Evolutionary conservation across 2,888 invertebrate species (phyloP).

Genomic region (Melanophora roralis): DNA sequence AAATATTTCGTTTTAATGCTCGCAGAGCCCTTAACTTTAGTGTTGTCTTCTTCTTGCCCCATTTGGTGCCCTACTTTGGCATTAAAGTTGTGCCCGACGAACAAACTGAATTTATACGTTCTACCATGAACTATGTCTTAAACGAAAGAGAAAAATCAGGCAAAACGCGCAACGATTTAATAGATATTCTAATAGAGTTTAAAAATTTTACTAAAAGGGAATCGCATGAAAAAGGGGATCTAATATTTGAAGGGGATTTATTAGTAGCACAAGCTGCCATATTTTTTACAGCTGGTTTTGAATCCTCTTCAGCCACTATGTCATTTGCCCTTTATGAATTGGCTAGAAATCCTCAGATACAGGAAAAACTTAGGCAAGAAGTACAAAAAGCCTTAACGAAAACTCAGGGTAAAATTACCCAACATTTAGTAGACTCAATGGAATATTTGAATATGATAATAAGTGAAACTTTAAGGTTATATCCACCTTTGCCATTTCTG

Average conservation of each 20-base stretch:
- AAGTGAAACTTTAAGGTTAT: conserved; percentile 73
- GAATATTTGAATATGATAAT: conserved; percentile 77
- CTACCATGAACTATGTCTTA: conserved; percentile 77
- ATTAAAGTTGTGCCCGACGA: conserved; percentile 75
- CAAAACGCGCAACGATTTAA: conserved; percentile 76
- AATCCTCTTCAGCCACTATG: conserved; percentile 77
- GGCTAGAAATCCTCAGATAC: conserved; percentile 75
- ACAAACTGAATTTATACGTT: conserved; percentile 73
- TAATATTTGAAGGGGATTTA: conserved; percentile 73
- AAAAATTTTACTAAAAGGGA: conserved; percentile 68
- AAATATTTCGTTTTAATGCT: conserved; percentile 74
- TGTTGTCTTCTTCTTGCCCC: conserved; percentile 77
- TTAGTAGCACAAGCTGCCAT: conserved; percentile 75
- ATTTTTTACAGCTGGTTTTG: conserved; percentile 76
- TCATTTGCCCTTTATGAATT: conserved; percentile 77
- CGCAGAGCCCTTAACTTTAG: conserved; percentile 74
- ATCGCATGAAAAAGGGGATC: conserved; percentile 70
- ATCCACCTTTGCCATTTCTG: conserved; percentile 75
- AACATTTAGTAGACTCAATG: conserved; percentile 76
- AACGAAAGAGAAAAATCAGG: conserved; percentile 75
- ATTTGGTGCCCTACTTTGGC: conserved; percentile 71
- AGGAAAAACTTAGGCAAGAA: conserved; percentile 76
- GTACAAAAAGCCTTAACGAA: conserved; percentile 73
- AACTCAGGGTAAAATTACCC: conserved; percentile 74
- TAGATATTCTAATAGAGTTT: conserved; percentile 78